These are phyloP conservation scores for Drosophila paramelanica DNA, from an alignment of 2,888 invertebrate species.

Conservation along the genomic window DNA sequence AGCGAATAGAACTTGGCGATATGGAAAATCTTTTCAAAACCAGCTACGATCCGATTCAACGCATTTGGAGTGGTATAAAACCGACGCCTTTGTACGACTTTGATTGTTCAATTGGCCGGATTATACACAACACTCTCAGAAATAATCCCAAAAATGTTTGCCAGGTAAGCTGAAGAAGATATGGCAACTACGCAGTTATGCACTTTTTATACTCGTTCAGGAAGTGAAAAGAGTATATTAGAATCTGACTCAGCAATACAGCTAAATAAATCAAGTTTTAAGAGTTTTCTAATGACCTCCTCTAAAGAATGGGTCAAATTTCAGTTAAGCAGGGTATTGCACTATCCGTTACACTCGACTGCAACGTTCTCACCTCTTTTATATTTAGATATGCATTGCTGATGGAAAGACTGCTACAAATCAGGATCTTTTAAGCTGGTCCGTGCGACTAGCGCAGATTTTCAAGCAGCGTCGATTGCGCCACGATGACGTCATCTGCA, in stretches of 20 bases:
- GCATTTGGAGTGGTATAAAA: constrained; percentile 41
- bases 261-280: too few relatives aligned
- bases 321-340: too few relatives aligned
- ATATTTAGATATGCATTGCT: constrained; percentile 15
- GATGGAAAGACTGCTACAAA: constrained; percentile 33
- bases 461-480: constrained; percentile 50
- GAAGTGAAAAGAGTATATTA: too few relatives aligned
- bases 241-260: too few relatives aligned
- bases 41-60: constrained; percentile 16
- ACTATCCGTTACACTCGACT: too few relatives aligned
- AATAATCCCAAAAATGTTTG: constrained; percentile 43
- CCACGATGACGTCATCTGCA: constrained; percentile 67
- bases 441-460: constrained; percentile 58
- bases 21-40: constrained; percentile 21
- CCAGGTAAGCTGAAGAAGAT: constrained; percentile 26
- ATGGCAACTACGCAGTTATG: not conserved
- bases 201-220: too few relatives aligned
- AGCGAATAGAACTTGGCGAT: not conserved
- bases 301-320: too few relatives aligned
- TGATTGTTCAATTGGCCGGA: constrained; percentile 42
- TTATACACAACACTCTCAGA: constrained; percentile 32
- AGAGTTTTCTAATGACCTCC: too few relatives aligned
- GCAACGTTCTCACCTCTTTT: too few relatives aligned
- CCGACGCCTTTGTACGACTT: constrained; percentile 21
- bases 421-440: constrained; percentile 35